phyloP scores from a whole-genome alignment of 2,113 vertebrate genomes.

The Gavia stellata region DNA sequence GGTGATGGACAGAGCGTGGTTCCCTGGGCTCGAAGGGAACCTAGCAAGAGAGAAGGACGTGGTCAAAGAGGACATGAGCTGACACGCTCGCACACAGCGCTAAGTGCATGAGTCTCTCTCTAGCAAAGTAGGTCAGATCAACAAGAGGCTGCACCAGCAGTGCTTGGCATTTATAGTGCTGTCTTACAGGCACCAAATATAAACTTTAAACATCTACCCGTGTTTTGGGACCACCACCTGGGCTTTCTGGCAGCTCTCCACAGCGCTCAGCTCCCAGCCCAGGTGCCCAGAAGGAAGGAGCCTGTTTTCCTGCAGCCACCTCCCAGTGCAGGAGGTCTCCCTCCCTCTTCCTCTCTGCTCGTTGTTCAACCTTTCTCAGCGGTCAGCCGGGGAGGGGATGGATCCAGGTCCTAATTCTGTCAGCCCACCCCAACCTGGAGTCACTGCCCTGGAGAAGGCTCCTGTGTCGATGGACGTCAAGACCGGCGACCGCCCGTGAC shows the following conservation, averaged over 20 bases:
- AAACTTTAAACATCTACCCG: neutral
- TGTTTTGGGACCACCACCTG: neutral
- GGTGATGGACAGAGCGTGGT: neutral
- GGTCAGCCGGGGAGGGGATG: neutral
- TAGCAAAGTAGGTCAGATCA: neutral
- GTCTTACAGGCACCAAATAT: neutral
- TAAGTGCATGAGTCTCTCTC: neutral
- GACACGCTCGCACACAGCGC: neutral
- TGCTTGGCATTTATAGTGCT: neutral
- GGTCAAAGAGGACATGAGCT: neutral
- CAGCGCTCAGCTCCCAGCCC: neutral
- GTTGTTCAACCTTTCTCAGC: neutral
- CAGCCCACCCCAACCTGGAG: neutral
- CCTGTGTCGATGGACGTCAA: neutral
- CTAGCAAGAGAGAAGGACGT: neutral
- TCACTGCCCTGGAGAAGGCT: neutral
- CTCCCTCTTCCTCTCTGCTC: neutral
- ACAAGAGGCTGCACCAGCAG: neutral
- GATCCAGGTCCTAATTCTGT: neutral
- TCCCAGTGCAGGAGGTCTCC: neutral
- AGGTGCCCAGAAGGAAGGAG: neutral
- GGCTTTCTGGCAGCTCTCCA: neutral
- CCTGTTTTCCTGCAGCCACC: neutral
- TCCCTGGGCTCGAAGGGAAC: neutral
- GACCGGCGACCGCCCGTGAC: fast-evolving